Evolutionary conservation across 2,888 invertebrate genomes (phyloP), one percentile per base, ranked within the genome.

Genomic region (Tineola bisselliella): DNA sequence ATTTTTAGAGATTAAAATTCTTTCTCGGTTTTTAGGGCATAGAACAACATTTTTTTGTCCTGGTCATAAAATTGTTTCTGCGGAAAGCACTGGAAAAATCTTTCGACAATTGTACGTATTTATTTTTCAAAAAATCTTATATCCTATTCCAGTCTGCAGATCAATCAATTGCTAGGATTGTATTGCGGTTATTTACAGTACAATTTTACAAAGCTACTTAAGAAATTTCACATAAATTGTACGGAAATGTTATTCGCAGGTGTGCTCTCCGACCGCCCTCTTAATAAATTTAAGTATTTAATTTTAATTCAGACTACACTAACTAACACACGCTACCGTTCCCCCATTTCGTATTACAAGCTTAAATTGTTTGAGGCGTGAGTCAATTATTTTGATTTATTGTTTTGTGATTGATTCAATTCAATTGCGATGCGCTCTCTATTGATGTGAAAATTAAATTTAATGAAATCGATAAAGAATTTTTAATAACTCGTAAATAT

Each of bases 301-400:
- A 30, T 12, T 13, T 33, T 30, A 61, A 31, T 52, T 56, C 52
- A 54, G 38, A 18, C 19, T 38, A n/a, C n/a, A n/a, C 33, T 38
- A 30, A 15, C 19, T 31, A 61, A 61, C 18, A 62, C 63, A 63
- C 65, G 64, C 65, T 2, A 19, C 13, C 5, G 2, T 15, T 17
- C n/a, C 48, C 48, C 48, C 48, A n/a, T 48, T 48, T 48, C 48
- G 15, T 15, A 17, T 56, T 6, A 56, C 30, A 58, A 33, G 58
- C 33, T 33, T 33, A 58, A 19, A 58, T 58, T 58, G 33, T 58
- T 33, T 8, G 33, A 58, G 19, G 33, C 58, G 58, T 17, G 19
- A 33, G 74, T 79, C 48, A 48, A 83, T 84, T 81, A 84, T 84
- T 84, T 84, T 87, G 87, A 87, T 87, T 87, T 84, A 84, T 84